Evolutionary conservation across 2,888 invertebrate genomes (phyloP), one percentile per base, ranked within the genome.

Genomic region (Eucriotettix oculatus): DNA sequence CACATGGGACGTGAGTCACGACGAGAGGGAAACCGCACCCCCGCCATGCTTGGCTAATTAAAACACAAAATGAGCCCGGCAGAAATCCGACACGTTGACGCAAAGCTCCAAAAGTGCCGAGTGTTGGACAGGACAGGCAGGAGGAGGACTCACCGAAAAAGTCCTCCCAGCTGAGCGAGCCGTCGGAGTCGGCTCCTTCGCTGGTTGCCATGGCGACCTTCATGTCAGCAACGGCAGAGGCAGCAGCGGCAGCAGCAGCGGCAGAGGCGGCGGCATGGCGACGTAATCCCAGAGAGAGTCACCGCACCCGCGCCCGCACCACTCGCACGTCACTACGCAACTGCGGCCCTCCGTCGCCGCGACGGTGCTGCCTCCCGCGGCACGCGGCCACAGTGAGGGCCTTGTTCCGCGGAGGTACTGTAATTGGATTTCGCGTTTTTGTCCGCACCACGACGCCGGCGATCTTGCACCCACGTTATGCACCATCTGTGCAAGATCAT

Each of bases 91-190:
- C 29, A 29, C 29, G 3, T 29, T 29, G 3, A 29, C 29, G 29
- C 29, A 29, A 29, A 29, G 29, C 29, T 29, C 29, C 29, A 29
- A 29, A 29, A 29, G 29, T 29, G 29, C 29, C 29, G 29, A 29
- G 29, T 29, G 29, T 29, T 29, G 29, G 29, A 29, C n/a, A n/a
- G n/a, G n/a, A 29, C 3, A 29, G 29, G 7, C 29, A 29, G 3
- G 48, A 16, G 53, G n/a, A 40, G 41, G 65, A 77, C 82, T 75
- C 69, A 84, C 84, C 84, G 70, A 83, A 84, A 77, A 84, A 84
- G 70, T 84, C 84, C 73, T 84, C 84, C 84, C 84, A 84, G 71
- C 81, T 82, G 77, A 83, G 79, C 71, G 83, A 83, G 69, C 81
- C 81, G 73, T 84, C 83, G 68, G 83, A 83, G 72, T 84, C 83